Evolutionary conservation across 1,140 invertebrate species (phyloP).

Genomic region (Drosophila lowei): DNA sequence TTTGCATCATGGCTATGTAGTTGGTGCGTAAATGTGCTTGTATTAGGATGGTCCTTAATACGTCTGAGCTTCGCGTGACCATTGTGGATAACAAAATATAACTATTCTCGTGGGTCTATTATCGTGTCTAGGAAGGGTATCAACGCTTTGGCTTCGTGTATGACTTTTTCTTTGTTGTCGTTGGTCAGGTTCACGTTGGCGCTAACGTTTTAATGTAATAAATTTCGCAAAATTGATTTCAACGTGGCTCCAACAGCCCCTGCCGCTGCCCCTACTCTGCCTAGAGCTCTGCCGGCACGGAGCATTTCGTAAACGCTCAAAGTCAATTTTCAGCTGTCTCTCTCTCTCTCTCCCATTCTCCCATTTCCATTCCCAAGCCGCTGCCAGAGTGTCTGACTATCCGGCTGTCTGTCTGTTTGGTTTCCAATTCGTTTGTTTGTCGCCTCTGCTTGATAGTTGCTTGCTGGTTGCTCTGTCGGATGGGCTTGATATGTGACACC

Average conservation of each 20-base stretch:
- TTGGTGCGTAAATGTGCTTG: too few relatives aligned
- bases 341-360: background rate
- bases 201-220: slow-evolving; percentile 62
- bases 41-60: too few relatives aligned
- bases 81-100: too few relatives aligned
- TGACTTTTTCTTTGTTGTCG: slow-evolving; percentile 9
- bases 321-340: slow-evolving; percentile 28
- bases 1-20: too few relatives aligned
- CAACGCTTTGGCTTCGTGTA: too few relatives aligned
- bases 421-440: slow-evolving; percentile 29
- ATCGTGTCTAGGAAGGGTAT: background rate
- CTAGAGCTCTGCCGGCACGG: slow-evolving; percentile 36
- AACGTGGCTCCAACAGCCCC: slow-evolving; percentile 9
- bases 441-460: background rate
- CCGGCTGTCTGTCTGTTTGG: slow-evolving; percentile 22
- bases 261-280: background rate
- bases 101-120: too few relatives aligned
- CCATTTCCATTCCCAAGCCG: background rate
- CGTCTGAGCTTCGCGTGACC: too few relatives aligned
- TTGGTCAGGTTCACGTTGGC: slow-evolving; percentile 56
- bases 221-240: slow-evolving; percentile 72
- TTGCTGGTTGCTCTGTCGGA: slow-evolving; percentile 12
- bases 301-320: slow-evolving; percentile 63
- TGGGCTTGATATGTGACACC: slow-evolving; percentile 49
- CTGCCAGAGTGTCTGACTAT: slow-evolving; percentile 1